Conservation (phyloP, 1,140 invertebrate genomes). For the Ooceraea biroi region DNA sequence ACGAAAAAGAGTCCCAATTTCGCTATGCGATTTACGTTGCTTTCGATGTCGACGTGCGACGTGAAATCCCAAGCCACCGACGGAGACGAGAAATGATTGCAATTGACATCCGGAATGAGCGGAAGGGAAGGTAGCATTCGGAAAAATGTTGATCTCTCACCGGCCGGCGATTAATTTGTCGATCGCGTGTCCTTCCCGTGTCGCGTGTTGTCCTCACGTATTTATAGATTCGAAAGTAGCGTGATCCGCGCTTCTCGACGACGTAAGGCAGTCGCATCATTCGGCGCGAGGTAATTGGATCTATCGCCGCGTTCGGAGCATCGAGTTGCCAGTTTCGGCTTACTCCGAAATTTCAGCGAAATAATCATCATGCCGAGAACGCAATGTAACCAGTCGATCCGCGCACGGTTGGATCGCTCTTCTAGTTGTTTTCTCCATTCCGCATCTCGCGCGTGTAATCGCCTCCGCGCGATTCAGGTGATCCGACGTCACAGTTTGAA, state of each 20-base stretch:
- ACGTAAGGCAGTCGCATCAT: conserved; percentile 12
- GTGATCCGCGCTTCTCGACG: conserved; percentile 26
- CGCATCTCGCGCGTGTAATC: no score
- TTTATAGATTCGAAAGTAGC: conserved; percentile 55
- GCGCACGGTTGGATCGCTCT: no score
- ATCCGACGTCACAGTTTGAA: no score
- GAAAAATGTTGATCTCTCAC: neutral
- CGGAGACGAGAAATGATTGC: neutral
- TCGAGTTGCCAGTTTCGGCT: conserved; percentile 16
- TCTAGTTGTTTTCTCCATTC: neutral
- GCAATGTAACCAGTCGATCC: neutral
- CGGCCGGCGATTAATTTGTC: conserved; percentile 38
- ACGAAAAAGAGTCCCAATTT: neutral
- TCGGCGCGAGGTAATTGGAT: conserved; percentile 64
- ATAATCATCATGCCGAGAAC: conserved; percentile 26
- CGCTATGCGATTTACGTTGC: neutral
- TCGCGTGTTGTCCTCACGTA: conserved; percentile 46
- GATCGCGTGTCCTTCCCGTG: neutral
- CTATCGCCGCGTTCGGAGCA: conserved; percentile 7
- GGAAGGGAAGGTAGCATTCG: neutral
- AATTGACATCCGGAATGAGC: neutral
- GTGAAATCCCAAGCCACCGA: neutral
- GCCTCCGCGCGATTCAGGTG: no score
- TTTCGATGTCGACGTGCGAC: neutral
- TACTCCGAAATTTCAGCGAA: conserved; percentile 56